Conservation (phyloP, 2,113 vertebrate species). For the Cygnus atratus region DNA sequence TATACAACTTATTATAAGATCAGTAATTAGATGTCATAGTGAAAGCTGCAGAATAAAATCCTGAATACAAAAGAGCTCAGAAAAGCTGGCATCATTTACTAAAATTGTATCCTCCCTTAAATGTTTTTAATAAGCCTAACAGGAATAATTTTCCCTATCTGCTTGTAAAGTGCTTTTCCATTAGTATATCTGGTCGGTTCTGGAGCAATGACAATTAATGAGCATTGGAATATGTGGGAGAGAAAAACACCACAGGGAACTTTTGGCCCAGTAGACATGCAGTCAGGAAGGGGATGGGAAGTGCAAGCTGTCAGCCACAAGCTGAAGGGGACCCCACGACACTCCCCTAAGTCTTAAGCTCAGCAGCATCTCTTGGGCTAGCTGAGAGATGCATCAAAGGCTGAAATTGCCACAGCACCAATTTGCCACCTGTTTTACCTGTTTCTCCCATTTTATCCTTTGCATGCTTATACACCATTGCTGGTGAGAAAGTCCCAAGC, state of each 20-base stretch:
- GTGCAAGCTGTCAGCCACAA: neutral
- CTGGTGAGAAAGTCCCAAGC: neutral
- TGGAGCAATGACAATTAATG: neutral
- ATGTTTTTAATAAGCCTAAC: neutral
- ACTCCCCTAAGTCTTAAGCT: neutral
- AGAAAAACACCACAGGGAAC: neutral
- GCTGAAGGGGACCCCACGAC: rapidly evolving
- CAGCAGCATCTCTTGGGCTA: neutral
- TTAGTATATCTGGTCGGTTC: neutral
- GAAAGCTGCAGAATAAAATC: neutral
- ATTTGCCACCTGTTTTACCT: neutral
- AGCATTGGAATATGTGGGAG: rapidly evolving
- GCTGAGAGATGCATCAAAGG: neutral
- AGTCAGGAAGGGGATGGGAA: neutral
- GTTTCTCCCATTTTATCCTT: neutral
- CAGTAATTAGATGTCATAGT: neutral
- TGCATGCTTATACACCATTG: neutral
- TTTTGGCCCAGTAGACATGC: neutral
- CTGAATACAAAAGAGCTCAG: neutral
- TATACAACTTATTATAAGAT: neutral
- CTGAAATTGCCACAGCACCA: neutral
- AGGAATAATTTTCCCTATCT: neutral
- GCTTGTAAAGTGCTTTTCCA: neutral
- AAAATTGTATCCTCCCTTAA: neutral
- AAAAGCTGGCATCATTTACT: neutral